Percentiles rank a stretch among this genome's conserved stretches.
These are phyloP conservation scores for Melanostoma scalare DNA, from an alignment of 2,888 invertebrate genomes.

Conservation along the genomic window DNA sequence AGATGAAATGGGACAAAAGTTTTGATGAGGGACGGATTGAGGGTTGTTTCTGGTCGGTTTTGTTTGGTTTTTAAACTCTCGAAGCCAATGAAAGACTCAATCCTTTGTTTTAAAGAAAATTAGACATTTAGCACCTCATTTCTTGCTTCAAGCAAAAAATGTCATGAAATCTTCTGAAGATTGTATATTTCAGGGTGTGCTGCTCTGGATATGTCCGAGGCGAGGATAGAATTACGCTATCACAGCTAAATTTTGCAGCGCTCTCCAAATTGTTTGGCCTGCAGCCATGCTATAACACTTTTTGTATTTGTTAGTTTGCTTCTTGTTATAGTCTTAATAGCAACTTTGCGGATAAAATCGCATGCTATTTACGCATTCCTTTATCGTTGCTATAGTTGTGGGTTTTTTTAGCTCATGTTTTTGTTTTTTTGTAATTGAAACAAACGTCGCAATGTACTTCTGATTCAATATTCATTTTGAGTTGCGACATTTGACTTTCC, in stretches of 20 bases:
- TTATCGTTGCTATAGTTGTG: not conserved
- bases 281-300: conserved; percentile 31
- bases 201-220: conserved; percentile 73
- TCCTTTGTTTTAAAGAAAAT: conserved; percentile 3
- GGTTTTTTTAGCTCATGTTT: conserved; percentile 2
- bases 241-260: conserved; percentile 28
- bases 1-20: not conserved
- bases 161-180: conserved; percentile 22
- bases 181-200: conserved; percentile 8
- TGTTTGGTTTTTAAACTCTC: conserved; percentile 54
- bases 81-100: conserved; percentile 18
- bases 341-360: conserved; percentile 4
- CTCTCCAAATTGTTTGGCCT: conserved; percentile 6
- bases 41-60: conserved; percentile 38
- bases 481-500: conserved; percentile 2
- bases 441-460: conserved; percentile 11
- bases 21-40: conserved; percentile 32
- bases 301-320: conserved; percentile 12
- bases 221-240: conserved; percentile 74
- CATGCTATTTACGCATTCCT: not conserved
- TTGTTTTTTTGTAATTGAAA: conserved; percentile 16
- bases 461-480: conserved; percentile 20
- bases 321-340: conserved; percentile 2
- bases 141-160: conserved; percentile 10
- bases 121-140: conserved; percentile 9